Evolutionary conservation across 2,888 invertebrate genomes (phyloP).

Genomic region (Drosophila meridionalis): DNA sequence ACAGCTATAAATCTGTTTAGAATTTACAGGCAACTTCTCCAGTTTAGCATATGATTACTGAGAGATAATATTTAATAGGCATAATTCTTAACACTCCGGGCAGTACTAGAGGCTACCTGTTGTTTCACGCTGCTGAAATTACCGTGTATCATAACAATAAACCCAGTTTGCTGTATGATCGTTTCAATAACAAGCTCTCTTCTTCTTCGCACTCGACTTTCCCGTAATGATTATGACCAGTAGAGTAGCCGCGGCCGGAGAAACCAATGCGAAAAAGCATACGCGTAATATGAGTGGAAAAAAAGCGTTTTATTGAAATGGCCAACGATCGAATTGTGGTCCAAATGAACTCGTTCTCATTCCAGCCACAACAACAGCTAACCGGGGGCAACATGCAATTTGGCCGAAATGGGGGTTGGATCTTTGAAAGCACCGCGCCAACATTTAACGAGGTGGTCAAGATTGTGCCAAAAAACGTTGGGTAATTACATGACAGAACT

Average conservation of each 20-base stretch:
- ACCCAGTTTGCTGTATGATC: constrained; percentile 55
- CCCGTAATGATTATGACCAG: constrained; percentile 71
- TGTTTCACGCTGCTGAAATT: constrained; percentile 32
- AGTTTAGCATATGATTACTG: constrained; percentile 8
- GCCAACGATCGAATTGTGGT: constrained; percentile 69
- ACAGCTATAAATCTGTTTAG: constrained; percentile 54
- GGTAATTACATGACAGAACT: constrained; percentile 67
- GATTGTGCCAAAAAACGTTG: constrained; percentile 76
- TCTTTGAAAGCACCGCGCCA: constrained; percentile 64
- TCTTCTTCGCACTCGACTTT: constrained; percentile 53
- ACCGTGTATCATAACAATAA: constrained; percentile 71
- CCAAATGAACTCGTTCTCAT: constrained; percentile 72
- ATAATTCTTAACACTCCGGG: neutral
- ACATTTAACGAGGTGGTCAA: constrained; percentile 75
- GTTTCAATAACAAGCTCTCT: constrained; percentile 67
- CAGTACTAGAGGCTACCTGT: neutral
- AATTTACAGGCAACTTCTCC: constrained; percentile 32
- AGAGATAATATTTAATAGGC: neutral
- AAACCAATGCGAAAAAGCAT: constrained; percentile 40
- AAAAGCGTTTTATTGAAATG: constrained; percentile 72
- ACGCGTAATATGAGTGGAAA: constrained; percentile 40
- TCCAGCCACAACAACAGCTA: constrained; percentile 13
- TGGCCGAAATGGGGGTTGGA: constrained; percentile 24
- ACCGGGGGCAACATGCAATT: constrained; percentile 55
- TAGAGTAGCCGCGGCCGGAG: constrained; percentile 13